Evolutionary conservation across 1,140 invertebrate genomes (phyloP).

Genomic region (Platyscapa corneri): DNA sequence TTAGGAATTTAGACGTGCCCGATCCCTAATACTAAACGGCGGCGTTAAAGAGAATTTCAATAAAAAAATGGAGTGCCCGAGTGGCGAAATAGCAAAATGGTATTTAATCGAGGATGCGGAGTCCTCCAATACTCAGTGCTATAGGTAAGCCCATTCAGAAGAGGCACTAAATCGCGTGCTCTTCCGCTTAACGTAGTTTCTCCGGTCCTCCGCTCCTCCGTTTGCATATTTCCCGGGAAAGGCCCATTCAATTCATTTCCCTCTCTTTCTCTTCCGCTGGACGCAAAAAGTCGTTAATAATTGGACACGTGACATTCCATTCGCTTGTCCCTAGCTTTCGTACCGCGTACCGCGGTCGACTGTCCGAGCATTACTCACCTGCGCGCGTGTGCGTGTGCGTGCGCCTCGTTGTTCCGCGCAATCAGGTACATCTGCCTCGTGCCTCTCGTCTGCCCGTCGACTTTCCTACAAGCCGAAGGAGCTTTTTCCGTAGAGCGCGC

Average conservation of each 20-base stretch:
- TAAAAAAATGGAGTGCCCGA: too few species aligned
- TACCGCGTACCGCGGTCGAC: not conserved
- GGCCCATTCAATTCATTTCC: not conserved
- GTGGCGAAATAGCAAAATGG: too few species aligned
- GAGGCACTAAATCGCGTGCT: not conserved
- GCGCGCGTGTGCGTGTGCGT: not conserved
- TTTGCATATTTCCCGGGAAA: not conserved
- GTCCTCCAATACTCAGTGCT: too few species aligned
- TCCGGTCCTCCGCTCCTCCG: too few species aligned
- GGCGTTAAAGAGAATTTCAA: too few species aligned
- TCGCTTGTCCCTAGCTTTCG: constrained; percentile 12
- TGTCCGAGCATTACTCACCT: constrained; percentile 26
- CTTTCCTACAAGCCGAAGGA: constrained; percentile 20
- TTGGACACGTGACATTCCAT: constrained; percentile 42
- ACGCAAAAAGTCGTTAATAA: constrained; percentile 48
- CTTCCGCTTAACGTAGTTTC: not conserved
- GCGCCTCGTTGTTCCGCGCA: not conserved
- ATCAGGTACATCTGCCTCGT: constrained; percentile 10
- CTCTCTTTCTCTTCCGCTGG: not conserved
- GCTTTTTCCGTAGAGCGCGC: not conserved
- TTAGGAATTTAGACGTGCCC: too few species aligned
- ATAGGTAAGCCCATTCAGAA: not conserved
- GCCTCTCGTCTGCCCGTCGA: too few species aligned
- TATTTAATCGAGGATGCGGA: too few species aligned
- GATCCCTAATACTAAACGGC: too few species aligned